Evolutionary conservation across 2,797 vertebrate species (phyloP), one percentile per base, ranked within the genome.

Genomic region (Syngnathus acus): DNA sequence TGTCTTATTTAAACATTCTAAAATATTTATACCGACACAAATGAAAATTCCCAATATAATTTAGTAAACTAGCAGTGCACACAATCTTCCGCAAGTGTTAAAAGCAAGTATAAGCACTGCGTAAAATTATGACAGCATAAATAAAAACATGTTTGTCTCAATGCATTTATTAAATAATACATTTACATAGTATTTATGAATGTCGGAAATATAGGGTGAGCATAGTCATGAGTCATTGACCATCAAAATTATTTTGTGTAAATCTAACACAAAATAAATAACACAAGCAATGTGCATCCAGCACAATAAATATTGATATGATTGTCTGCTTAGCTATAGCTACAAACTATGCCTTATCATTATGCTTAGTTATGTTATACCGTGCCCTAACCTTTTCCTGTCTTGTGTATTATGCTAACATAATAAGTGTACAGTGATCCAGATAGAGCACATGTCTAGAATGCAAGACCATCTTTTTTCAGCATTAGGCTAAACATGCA

Each of bases 401-500:
- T 40, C 21, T 37, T 40, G 38, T 59, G 16, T 55, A 48, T 58
- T 55, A 66, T 19, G 68, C 77, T 65, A 79, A 51, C 61, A 73
- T 71, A 78, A 77, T 69, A 67, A 72, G 67, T 65, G 50, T 40
- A 70, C 62, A 57, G 57, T 19, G 58, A 68, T 73, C 69, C 66
- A 48, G 65, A 71, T 57, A 26, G 48, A 71, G 58, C 70, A 65
- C 73, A 73, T 65, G 69, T 48, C 69, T 68, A 37, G 69, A 77
- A 79, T 81, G 66, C 55, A 26, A 70, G 72, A 55, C 19, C 55
- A 65, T 14, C 43, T 73, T 74, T 70, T 72, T 61, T 21, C 66
- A 65, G 47, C 51, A 73, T 80, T 55, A 76, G 47, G 53, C 78
- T 66, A 77, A 78, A 79, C 70, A 79, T 55, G 70, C 65, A 71